A percentile compares a stretch with the other conserved stretches of the same genome.
These are phyloP conservation scores for Liasis olivaceus DNA, from an alignment of 2,797 vertebrate species.

Conservation along the genomic window DNA sequence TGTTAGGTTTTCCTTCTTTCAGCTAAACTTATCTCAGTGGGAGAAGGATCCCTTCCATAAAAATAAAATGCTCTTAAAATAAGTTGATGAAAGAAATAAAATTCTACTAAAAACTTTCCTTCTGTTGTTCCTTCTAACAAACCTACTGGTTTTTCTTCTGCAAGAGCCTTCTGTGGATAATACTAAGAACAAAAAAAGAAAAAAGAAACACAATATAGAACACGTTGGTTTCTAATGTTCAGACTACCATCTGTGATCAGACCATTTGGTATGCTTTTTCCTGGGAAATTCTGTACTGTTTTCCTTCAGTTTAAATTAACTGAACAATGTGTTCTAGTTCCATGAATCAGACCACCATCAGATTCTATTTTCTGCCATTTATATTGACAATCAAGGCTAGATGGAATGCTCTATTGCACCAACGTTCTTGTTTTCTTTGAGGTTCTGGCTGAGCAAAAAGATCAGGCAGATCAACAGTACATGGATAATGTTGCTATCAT, in stretches of 20 bases:
- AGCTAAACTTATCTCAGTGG: background rate
- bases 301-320: background rate
- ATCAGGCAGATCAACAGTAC: background rate
- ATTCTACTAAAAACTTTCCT: background rate
- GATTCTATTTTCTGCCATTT: background rate
- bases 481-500: background rate
- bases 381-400: background rate
- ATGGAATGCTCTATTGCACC: background rate
- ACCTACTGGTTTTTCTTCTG: background rate
- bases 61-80: background rate
- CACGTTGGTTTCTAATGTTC: slow-evolving; percentile 20
- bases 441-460: background rate
- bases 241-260: slow-evolving; percentile 19
- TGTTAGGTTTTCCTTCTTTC: background rate
- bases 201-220: background rate
- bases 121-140: background rate
- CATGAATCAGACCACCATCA: background rate
- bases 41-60: background rate
- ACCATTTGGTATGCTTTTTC: slow-evolving; percentile 27
- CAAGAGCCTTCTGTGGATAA: background rate
- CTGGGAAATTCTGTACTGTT: background rate
- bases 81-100: background rate
- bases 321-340: background rate
- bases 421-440: background rate
- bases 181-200: background rate